These are phyloP conservation scores for Naja naja DNA, from an alignment of 2,113 vertebrate genomes.

Conservation along the genomic window DNA sequence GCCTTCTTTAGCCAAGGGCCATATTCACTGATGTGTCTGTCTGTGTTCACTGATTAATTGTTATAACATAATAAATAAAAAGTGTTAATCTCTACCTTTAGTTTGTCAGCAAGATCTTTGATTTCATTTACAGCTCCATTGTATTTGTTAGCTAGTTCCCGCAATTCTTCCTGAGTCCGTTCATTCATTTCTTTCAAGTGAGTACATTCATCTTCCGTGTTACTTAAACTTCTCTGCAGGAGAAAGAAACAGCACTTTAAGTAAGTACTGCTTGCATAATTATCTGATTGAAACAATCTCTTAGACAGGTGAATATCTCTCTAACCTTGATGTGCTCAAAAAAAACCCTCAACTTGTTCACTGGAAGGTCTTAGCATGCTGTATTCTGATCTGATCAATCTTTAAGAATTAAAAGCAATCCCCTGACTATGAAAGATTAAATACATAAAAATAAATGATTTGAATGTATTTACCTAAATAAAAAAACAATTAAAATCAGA, in stretches of 20 bases:
- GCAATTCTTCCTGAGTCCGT: conserved; percentile 90
- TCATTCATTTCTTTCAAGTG: conserved; percentile 99
- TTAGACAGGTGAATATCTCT: neutral
- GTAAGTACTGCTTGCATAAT: neutral
- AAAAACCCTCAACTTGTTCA: neutral
- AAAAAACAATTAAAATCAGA: neutral
- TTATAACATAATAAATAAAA: neutral
- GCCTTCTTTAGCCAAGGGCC: neutral
- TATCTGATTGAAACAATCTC: neutral
- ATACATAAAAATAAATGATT: neutral
- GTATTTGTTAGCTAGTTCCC: conserved; percentile 95
- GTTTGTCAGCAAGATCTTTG: conserved; percentile 95
- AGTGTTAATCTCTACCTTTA: conserved; percentile 79
- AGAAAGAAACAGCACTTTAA: conserved; percentile 19
- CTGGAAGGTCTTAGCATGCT: neutral
- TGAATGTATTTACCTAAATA: neutral
- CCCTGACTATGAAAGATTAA: neutral
- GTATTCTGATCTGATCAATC: neutral
- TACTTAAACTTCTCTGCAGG: conserved; percentile 89
- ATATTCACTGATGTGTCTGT: neutral
- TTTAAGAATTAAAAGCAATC: neutral
- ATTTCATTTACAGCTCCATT: conserved; percentile 96
- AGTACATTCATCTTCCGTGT: conserved; percentile 98
- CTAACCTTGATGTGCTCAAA: neutral
- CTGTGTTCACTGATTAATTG: neutral